These are phyloP conservation scores for Sternotherus odoratus DNA, from an alignment of 2,797 vertebrate species.

Conservation along the genomic window DNA sequence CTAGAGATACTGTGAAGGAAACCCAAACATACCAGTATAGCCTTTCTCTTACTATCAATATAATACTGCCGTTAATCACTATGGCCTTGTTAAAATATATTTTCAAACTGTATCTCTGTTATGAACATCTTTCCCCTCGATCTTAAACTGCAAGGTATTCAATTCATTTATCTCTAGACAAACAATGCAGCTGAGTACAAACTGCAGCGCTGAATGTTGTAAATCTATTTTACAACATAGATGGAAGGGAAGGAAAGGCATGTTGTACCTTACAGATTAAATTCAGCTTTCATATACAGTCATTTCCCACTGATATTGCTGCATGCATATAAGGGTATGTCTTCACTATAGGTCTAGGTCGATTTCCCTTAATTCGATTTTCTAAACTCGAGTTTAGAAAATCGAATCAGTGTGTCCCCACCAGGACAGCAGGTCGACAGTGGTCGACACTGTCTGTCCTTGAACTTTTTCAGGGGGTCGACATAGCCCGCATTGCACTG, in stretches of 20 bases:
- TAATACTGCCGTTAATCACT: background rate
- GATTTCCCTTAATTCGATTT: too few relatives aligned
- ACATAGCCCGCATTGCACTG: too few relatives aligned
- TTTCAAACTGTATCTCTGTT: background rate
- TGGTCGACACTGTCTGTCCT: too few relatives aligned
- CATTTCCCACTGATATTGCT: background rate
- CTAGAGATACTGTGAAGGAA: background rate
- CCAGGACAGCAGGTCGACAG: too few relatives aligned
- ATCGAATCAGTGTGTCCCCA: too few relatives aligned
- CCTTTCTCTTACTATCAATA: background rate
- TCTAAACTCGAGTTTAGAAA: too few relatives aligned
- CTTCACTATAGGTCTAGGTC: too few relatives aligned
- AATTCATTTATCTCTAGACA: background rate
- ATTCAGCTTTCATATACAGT: background rate
- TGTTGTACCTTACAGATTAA: background rate
- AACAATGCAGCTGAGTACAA: rapidly evolving
- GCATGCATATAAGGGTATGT: rapidly evolving
- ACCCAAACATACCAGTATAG: background rate
- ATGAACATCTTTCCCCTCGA: background rate
- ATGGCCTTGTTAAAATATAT: background rate
- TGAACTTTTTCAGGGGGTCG: too few relatives aligned
- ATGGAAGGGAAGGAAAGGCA: background rate
- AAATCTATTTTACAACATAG: too few relatives aligned
- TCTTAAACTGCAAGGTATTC: background rate
- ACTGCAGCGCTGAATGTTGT: background rate